phyloP scores from a whole-genome alignment of 1,140 invertebrate genomes.

The Drosophila tani region DNA sequence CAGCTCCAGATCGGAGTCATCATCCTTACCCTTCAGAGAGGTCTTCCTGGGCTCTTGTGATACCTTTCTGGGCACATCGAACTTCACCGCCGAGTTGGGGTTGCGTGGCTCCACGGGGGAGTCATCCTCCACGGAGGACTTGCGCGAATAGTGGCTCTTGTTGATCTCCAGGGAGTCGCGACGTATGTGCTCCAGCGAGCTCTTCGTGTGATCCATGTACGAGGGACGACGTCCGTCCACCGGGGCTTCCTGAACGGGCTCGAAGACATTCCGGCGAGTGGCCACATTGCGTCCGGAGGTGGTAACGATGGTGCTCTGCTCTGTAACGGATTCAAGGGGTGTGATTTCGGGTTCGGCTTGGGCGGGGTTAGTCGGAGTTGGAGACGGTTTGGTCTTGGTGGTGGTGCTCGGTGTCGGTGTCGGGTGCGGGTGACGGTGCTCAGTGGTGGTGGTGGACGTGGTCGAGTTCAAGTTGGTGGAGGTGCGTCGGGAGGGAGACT shows the following conservation, averaged over 20 bases:
- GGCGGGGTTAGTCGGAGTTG: slow-evolving; percentile 33
- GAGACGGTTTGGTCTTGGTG: slow-evolving; percentile 31
- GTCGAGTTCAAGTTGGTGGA: slow-evolving; percentile 27
- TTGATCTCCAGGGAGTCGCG: slow-evolving; percentile 81
- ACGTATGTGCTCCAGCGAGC: slow-evolving; percentile 80
- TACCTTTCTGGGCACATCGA: slow-evolving; percentile 86
- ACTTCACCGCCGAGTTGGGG: slow-evolving; percentile 86
- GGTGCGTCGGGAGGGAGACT: slow-evolving; percentile 38
- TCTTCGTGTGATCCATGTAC: slow-evolving; percentile 84
- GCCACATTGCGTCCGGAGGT: slow-evolving; percentile 60
- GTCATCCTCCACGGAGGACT: slow-evolving; percentile 71
- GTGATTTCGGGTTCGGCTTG: slow-evolving; percentile 60
- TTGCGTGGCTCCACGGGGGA: slow-evolving; percentile 58
- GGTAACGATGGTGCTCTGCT: slow-evolving; percentile 21
- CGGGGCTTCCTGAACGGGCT: slow-evolving; percentile 18
- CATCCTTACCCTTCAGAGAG: slow-evolving; percentile 15
- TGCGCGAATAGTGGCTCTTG: slow-evolving; percentile 75
- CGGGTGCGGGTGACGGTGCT: slow-evolving; percentile 59
- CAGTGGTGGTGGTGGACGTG: slow-evolving; percentile 58
- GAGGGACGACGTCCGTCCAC: slow-evolving; percentile 69
- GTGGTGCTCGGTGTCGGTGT: slow-evolving; percentile 48
- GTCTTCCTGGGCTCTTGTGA: slow-evolving; percentile 15
- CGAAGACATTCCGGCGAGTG: slow-evolving; percentile 74
- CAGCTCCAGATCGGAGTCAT: slow-evolving; percentile 59
- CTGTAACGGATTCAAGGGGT: slow-evolving; percentile 75